These are phyloP conservation scores for Diaprepes abbreviatus DNA, from an alignment of 2,888 invertebrate genomes.

Conservation along the genomic window DNA sequence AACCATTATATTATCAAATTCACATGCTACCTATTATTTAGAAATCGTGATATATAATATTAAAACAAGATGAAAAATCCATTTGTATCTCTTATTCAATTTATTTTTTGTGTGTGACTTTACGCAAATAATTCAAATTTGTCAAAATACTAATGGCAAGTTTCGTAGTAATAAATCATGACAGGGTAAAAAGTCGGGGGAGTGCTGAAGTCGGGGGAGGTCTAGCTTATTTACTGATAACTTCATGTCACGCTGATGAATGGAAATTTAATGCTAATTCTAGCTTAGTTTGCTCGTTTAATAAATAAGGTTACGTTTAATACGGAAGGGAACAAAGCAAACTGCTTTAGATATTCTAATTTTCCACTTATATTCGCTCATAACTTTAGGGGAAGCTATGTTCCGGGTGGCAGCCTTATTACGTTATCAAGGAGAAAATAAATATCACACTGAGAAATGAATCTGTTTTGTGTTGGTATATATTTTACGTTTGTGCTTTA, in stretches of 20 bases:
- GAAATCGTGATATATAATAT: too few relatives aligned
- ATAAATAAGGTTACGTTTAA: conserved; percentile 65
- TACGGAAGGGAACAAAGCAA: conserved; percentile 62
- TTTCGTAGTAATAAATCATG: conserved; percentile 46
- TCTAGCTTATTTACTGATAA: conserved; percentile 67
- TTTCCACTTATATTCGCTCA: conserved; percentile 62
- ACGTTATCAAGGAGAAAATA: conserved; percentile 50
- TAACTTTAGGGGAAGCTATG: conserved; percentile 57
- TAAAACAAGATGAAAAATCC: too few relatives aligned
- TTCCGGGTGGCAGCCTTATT: conserved; percentile 50
- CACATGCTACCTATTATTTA: too few relatives aligned
- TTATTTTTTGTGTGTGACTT: background rate
- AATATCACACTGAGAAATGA: conserved; percentile 48
- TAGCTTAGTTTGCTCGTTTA: conserved; percentile 64
- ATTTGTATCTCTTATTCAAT: background rate
- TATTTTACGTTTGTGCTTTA: conserved; percentile 47
- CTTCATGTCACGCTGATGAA: conserved; percentile 67
- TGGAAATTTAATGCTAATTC: conserved; percentile 67
- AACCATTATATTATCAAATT: too few relatives aligned
- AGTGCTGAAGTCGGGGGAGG: conserved; percentile 58
- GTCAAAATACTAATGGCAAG: conserved; percentile 33
- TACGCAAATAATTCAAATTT: conserved; percentile 16
- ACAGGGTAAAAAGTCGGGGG: conserved; percentile 49
- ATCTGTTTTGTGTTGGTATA: conserved; percentile 48
- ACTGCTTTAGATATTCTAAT: conserved; percentile 63